phyloP scores from a whole-genome alignment of 2,797 vertebrate genomes.

The Gymnodraco acuticeps region DNA sequence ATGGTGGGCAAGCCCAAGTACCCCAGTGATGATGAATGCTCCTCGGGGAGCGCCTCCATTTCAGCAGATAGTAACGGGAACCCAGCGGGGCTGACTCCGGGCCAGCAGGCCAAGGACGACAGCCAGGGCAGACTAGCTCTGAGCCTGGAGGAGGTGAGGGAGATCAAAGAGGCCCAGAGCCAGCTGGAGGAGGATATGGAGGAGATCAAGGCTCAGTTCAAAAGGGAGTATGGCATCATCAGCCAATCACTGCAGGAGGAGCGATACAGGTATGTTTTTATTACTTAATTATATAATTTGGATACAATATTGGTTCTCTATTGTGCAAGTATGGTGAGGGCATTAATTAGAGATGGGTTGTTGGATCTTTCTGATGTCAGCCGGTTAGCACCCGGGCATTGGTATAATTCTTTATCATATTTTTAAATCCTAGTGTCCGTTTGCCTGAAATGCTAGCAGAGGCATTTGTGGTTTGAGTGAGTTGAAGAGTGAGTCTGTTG shows the following conservation, averaged over 20 bases:
- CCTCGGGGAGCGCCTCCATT: conserved; percentile 90
- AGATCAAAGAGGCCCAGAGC: conserved; percentile 90
- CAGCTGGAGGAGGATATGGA: conserved; percentile 92
- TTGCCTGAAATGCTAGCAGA: no score
- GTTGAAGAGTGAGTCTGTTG: no score
- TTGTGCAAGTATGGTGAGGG: no score
- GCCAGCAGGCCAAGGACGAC: conserved; percentile 66
- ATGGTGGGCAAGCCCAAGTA: conserved; percentile 92
- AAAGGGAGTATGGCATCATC: conserved; percentile 89
- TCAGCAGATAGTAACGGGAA: conserved; percentile 94
- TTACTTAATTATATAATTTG: neutral
- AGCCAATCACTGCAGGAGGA: conserved; percentile 93
- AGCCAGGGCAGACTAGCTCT: conserved; percentile 81
- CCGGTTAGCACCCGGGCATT: no score
- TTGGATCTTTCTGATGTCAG: no score
- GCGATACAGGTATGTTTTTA: conserved; percentile 88
- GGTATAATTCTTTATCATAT: no score
- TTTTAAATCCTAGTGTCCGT: no score
- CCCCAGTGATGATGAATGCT: conserved; percentile 94
- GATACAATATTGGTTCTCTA: no score
- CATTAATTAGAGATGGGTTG: no score
- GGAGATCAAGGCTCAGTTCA: conserved; percentile 89
- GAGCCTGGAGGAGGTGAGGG: conserved; percentile 89
- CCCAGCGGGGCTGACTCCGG: conserved; percentile 68
- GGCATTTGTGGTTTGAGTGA: no score